Base-by-base conservation (phyloP, 2,797 vertebrate genomes). In the Poecilia wingei region DNA sequence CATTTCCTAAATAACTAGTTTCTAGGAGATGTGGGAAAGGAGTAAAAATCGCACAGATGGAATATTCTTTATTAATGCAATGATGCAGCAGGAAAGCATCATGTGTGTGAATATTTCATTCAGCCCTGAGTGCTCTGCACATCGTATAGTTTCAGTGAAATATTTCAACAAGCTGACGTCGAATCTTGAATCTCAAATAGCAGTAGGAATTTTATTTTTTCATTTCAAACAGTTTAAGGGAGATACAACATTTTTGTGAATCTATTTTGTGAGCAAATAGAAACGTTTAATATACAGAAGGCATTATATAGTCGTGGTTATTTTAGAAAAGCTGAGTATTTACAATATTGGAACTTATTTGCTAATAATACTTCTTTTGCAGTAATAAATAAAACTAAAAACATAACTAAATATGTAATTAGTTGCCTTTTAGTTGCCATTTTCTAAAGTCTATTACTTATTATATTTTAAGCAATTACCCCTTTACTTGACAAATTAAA, bases 51-150 rank as follows among this genome's bases (percentile, higher is more conserved):
- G 47, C 33, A 59, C 47, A 13, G 68, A 55, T 47, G 18, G 33
- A 75, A 46, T 59, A 75, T 61, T 41, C 68, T 13, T 68, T 10
- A 75, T 80, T 69, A 71, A 72, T 75, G 36, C 33, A 68, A 77
- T 45, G 5, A 41, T 57, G 47, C 16, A 64, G 46, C 16, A 55
- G 41, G 46, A 41, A 36, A 59, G 51, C 25, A 22, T 77, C 22
- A 43, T 20, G n/a, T 0, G 39, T 39, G 22, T 66, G 20, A 79
- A 73, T 79, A 74, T 73, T 78, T 79, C 31, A 79, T 72, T 73
- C 55, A 72, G 31, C 68, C 66, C 46, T 45, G 51, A 78, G 76
- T 71, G 68, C 5, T 70, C 41, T 81, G 64, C 45, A 64, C 57
- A 75, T 78, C 12, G 77, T 68, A 74, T 53, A 66, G 72, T 43